Evolutionary conservation across 2,888 invertebrate species (phyloP), one percentile per base, ranked within the genome.

Genomic region (Bombylius major): DNA sequence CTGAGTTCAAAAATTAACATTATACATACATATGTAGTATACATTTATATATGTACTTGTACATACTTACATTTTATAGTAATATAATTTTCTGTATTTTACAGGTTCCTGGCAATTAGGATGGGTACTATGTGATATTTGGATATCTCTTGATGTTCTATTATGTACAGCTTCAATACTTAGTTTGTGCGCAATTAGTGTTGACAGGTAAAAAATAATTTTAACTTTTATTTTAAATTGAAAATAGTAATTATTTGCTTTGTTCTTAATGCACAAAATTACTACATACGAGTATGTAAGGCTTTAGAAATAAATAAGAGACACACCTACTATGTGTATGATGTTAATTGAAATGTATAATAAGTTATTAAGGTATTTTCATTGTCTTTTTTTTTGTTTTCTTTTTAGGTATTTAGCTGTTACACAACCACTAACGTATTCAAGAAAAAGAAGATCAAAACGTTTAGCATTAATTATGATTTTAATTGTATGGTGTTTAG

Each of bases 91-190:
- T 23, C 23, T 23, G 2, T 23, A 23, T 23, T 23, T 75, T 72
- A 39, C 75, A 84, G 88, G 87, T 64, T 79, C 80, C 65, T 97
- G 97, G 97, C 83, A 87, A 67, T 82, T 96, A 47, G 95, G 95
- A 47, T 84, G 89, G 80, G 81, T 92, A 61, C 81, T 93, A 50
- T 89, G 89, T 70, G 87, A 89, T 69, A 84, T 89, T 61, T 96
- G 95, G 96, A 86, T 95, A 61, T 94, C 92, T 63, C 80, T 81
- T 75, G 96, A 96, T 75, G 91, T 96, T 54, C 82, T 94, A 59
- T 81, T 95, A 53, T 95, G 94, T 75, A 95, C 95, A 0, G 91
- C 94, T 0, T 93, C 93, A 56, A 95, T 95, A 67, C 79, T 95
- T 44, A 93, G 93, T 64, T 79, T 95, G 59, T 93, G 93, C 69